phyloP scores from a whole-genome alignment of 2,113 vertebrate genomes.

The Vulpes lagopus region DNA sequence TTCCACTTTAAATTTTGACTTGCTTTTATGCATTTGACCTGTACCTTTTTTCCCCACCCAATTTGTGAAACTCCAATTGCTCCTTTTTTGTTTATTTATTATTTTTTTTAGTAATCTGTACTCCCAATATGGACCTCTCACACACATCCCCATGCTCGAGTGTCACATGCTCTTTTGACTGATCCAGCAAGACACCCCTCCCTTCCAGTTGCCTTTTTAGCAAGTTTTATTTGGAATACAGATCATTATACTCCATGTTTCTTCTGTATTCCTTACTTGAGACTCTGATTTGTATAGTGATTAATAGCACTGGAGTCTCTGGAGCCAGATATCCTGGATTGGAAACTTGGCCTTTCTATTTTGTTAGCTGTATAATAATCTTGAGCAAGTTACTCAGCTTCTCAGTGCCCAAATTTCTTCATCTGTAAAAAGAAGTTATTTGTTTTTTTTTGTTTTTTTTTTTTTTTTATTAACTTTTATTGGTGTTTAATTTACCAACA shows the following conservation, averaged over 20 bases:
- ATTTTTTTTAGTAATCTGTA: background rate
- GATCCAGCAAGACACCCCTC: background rate
- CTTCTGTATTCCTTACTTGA: slow-evolving; percentile 4
- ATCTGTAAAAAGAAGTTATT: slow-evolving; percentile 6
- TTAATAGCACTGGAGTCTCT: slow-evolving; percentile 20
- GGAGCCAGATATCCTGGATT: background rate
- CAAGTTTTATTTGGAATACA: slow-evolving; percentile 29
- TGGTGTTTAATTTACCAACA: no score
- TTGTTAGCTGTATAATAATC: background rate
- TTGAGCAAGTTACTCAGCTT: background rate
- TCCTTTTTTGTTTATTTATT: background rate
- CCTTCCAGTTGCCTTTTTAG: background rate
- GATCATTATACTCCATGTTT: background rate
- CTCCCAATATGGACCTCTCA: background rate
- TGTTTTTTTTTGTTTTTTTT: no score
- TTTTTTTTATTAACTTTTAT: no score
- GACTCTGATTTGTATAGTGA: background rate
- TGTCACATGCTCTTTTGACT: background rate
- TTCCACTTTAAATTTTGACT: background rate
- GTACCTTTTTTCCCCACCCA: background rate
- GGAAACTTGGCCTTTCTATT: background rate
- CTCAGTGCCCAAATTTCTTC: background rate
- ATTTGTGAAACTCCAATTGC: slow-evolving; percentile 7
- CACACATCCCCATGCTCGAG: background rate
- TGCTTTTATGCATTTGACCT: slow-evolving; percentile 21